Conservation (phyloP, 2,888 invertebrate species). For the Cosmia trapezina region DNA sequence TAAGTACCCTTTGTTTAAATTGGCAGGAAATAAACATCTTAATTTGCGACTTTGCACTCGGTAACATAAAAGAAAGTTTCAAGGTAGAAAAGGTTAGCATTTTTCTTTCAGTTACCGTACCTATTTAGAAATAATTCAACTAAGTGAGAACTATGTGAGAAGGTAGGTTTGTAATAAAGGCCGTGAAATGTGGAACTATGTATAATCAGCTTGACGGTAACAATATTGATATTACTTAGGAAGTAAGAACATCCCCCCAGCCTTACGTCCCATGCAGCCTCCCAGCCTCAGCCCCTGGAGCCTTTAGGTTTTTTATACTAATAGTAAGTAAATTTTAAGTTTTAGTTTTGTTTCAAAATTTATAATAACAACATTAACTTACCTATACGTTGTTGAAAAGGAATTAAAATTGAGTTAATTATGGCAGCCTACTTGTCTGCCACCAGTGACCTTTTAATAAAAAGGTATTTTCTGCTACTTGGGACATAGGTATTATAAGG, state of each 20-base stretch:
- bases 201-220: background rate
- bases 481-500: too few relatives aligned
- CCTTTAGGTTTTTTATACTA: background rate
- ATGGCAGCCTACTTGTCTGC: too few relatives aligned
- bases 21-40: constrained; percentile 46
- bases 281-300: too few relatives aligned
- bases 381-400: background rate
- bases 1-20: constrained; percentile 31
- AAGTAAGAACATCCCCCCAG: too few relatives aligned
- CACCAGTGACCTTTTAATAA: background rate
- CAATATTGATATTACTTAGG: background rate
- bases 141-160: background rate
- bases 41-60: constrained; percentile 24
- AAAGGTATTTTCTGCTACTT: background rate
- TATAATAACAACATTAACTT: background rate
- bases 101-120: background rate
- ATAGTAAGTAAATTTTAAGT: background rate
- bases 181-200: background rate
- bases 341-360: background rate
- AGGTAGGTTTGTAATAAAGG: background rate
- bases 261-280: too few relatives aligned
- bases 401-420: too few relatives aligned
- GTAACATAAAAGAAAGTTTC: background rate
- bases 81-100: background rate
- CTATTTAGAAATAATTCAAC: background rate